These are phyloP conservation scores for Sipha flava DNA, from an alignment of 1,140 invertebrate species.

Conservation along the genomic window DNA sequence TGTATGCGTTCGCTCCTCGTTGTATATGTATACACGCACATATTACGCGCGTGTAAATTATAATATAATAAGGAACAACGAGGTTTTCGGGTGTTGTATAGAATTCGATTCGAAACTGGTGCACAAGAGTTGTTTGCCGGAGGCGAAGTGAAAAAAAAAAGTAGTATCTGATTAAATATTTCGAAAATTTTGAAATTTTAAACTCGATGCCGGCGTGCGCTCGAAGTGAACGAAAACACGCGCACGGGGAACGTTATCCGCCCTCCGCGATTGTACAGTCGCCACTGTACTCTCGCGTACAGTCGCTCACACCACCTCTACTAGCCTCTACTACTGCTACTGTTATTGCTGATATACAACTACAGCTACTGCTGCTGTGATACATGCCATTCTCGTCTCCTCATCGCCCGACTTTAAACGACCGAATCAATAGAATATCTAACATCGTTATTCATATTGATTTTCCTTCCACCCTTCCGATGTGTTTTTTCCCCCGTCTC, in stretches of 20 bases:
- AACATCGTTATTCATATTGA: constrained; percentile 22
- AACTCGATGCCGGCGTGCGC: neutral
- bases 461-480: constrained; percentile 15
- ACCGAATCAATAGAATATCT: constrained; percentile 21
- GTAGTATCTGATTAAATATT: neutral
- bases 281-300: too few relatives aligned
- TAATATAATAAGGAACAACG: neutral
- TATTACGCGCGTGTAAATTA: neutral
- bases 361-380: neutral
- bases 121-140: too few relatives aligned
- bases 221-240: neutral
- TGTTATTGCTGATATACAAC: neutral
- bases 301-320: too few relatives aligned
- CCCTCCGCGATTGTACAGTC: too few relatives aligned
- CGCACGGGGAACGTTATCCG: neutral
- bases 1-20: too few relatives aligned
- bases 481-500: neutral
- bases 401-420: neutral
- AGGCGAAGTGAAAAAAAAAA: neutral
- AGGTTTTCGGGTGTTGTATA: too few relatives aligned
- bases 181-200: neutral
- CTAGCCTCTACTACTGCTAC: too few relatives aligned
- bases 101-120: too few relatives aligned
- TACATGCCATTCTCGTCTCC: neutral
- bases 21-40: too few relatives aligned